Conservation (phyloP, 2,888 invertebrate genomes). For the Papilio elwesi region DNA sequence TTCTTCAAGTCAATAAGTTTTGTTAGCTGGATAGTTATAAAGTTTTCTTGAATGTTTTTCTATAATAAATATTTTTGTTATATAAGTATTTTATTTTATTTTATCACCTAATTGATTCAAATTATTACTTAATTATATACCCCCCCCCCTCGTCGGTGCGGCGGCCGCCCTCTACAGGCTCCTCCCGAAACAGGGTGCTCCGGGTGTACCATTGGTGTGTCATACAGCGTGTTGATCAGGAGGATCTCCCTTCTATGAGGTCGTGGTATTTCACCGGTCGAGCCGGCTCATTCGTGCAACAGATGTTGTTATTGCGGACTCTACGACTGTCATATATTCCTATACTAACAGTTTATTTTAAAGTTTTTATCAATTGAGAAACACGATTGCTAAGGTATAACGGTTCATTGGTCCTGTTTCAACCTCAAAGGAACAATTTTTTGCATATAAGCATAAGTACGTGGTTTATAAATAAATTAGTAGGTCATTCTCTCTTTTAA, state of each 20-base stretch:
- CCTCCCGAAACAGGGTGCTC: too few species aligned
- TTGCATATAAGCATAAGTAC: constrained; percentile 15
- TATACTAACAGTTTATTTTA: background rate
- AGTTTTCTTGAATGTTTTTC: constrained; percentile 22
- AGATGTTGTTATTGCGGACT: too few species aligned
- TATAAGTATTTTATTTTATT: background rate
- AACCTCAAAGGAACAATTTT: constrained; percentile 1
- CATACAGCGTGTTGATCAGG: too few species aligned
- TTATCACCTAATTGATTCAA: background rate
- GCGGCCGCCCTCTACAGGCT: too few species aligned
- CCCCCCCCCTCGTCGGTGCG: too few species aligned
- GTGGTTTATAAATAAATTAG: background rate
- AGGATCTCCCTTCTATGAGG: too few species aligned
- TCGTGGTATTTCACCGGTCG: too few species aligned
- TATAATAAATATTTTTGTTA: background rate
- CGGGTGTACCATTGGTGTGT: too few species aligned
- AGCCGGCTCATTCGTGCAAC: too few species aligned
- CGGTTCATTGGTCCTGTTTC: constrained; percentile 26
- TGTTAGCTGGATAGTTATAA: constrained; percentile 30
- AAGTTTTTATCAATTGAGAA: background rate
- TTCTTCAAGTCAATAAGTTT: constrained; percentile 27
- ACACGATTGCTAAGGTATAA: constrained; percentile 9
- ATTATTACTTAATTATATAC: too few species aligned
- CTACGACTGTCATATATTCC: too few species aligned
- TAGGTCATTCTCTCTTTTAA: too few species aligned